phyloP scores from a whole-genome alignment of 2,888 invertebrate species.

The Limnephilus lunatus region DNA sequence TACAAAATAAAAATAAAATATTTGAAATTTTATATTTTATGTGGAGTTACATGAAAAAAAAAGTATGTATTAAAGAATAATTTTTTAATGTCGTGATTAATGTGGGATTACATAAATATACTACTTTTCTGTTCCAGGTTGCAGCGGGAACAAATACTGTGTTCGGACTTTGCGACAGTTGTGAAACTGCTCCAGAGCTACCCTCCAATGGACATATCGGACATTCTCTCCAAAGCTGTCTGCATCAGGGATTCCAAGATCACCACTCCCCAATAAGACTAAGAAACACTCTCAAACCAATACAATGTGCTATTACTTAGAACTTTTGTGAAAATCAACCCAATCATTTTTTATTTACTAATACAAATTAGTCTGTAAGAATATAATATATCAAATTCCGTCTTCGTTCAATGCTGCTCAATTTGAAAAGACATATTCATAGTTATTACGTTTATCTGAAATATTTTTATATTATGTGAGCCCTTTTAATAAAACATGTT shows the following conservation, averaged over 20 bases:
- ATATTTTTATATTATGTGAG: neutral
- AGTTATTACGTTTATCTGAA: neutral
- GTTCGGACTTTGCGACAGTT: conserved; percentile 94
- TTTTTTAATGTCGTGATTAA: too few relatives aligned
- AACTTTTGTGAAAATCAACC: neutral
- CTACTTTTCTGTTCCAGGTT: conserved; percentile 78
- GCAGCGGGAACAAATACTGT: conserved; percentile 88
- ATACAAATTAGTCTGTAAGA: neutral
- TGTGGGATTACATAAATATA: too few relatives aligned
- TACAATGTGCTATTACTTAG: neutral
- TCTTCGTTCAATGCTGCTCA: neutral
- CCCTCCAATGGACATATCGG: conserved; percentile 91
- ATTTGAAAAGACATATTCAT: conserved; percentile 2
- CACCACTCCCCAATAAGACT: neutral
- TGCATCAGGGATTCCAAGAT: conserved; percentile 66
- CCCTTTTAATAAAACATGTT: too few relatives aligned
- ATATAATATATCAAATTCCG: conserved; percentile 2
- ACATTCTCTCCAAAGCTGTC: conserved; percentile 88
- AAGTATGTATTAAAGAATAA: too few relatives aligned
- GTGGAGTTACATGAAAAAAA: too few relatives aligned
- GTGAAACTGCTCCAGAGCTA: conserved; percentile 96
- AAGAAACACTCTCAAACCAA: neutral
- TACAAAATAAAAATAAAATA: too few relatives aligned
- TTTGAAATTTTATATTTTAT: too few relatives aligned
- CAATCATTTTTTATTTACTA: neutral